These are phyloP conservation scores for Criorhina ranunculi DNA, from an alignment of 2,888 invertebrate species.

Conservation along the genomic window DNA sequence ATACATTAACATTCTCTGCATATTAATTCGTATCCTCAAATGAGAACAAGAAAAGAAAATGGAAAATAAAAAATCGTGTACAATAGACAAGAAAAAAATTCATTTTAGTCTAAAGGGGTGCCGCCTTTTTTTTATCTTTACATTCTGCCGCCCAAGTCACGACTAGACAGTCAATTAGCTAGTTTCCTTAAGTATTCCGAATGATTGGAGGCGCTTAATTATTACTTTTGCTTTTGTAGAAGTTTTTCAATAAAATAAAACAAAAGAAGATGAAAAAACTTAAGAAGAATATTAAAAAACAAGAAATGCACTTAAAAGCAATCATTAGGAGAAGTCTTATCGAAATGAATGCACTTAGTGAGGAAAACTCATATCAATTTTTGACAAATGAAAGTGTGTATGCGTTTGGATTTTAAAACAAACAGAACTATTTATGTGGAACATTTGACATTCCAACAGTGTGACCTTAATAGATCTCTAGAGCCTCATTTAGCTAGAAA, in stretches of 20 bases:
- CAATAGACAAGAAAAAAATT: conserved; percentile 2
- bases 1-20: conserved; percentile 35
- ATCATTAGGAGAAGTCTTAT: conserved; percentile 41
- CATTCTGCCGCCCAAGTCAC: conserved; percentile 52
- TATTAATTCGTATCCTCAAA: conserved; percentile 50
- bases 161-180: conserved; percentile 74
- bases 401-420: not conserved
- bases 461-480: too few relatives aligned
- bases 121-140: conserved; percentile 54
- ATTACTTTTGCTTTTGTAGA: conserved; percentile 42
- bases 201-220: conserved; percentile 69
- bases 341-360: conserved; percentile 41
- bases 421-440: not conserved
- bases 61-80: not conserved
- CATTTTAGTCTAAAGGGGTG: conserved; percentile 39
- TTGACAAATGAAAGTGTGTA: not conserved
- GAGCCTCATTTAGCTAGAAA: too few relatives aligned
- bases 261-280: not conserved
- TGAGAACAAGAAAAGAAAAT: conserved; percentile 6
- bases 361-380: conserved; percentile 29
- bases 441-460: too few relatives aligned
- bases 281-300: conserved; percentile 35
- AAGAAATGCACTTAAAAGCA: conserved; percentile 60
- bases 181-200: conserved; percentile 48
- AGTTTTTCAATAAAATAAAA: conserved; percentile 3